A percentile compares a stretch with the other conserved stretches of the same genome.
phyloP scores from a whole-genome alignment of 2,113 vertebrate species.

The Centrocercus urophasianus region DNA sequence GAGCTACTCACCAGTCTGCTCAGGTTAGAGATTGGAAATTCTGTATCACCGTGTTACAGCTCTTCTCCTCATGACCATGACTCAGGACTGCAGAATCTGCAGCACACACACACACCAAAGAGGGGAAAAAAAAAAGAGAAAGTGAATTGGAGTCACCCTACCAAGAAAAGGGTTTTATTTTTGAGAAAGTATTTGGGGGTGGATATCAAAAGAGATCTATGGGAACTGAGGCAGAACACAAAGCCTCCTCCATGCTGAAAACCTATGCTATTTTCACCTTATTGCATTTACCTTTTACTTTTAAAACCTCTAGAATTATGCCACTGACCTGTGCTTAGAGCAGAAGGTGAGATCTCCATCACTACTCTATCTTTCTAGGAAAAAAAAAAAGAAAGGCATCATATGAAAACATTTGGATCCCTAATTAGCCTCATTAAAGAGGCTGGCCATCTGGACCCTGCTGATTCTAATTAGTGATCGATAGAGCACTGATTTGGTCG shows the following conservation, averaged over 20 bases:
- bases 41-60: conserved; percentile 16
- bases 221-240: background rate
- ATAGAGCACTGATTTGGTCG: background rate
- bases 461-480: conserved; percentile 63
- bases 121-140: background rate
- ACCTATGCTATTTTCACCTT: background rate
- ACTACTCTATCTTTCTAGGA: conserved; percentile 54
- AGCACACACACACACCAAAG: background rate
- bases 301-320: background rate
- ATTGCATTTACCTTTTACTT: background rate
- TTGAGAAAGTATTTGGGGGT: background rate
- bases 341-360: background rate
- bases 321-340: background rate
- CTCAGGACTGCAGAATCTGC: conserved; percentile 24
- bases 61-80: conserved; percentile 53
- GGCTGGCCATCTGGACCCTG: conserved; percentile 24
- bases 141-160: background rate
- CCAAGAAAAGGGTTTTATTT: background rate
- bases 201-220: background rate
- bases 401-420: conserved; percentile 13
- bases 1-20: conserved; percentile 36
- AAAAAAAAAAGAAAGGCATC: conserved; percentile 32
- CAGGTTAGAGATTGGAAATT: conserved; percentile 61
- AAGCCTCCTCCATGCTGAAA: background rate
- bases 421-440: conserved; percentile 57